Base-by-base conservation (phyloP, 92 coral and sea anemone genomes). In the Parazoanthus atlanticus region DNA sequence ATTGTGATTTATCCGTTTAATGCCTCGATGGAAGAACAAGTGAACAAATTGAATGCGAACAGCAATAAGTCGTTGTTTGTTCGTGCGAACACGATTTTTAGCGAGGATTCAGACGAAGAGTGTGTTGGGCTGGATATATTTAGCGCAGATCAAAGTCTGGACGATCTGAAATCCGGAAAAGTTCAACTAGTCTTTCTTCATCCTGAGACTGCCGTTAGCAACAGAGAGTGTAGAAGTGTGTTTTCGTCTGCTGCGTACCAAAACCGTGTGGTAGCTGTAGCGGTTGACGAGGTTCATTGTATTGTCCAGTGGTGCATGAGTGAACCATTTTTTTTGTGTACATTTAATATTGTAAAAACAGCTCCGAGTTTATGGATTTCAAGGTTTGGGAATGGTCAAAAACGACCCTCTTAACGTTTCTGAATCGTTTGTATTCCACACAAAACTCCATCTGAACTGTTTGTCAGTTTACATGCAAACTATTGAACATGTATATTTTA, bases 271-370 rank as follows among this genome's bases (percentile, higher is more conserved):
- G 36, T 28, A 70, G 75, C 75, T 3, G 33, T 70, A 12, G 75
- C 33, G 16, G 30, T 70, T 70, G 75, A 28, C 36, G 33, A 70
- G 33, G 36, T 36, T 21, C 36, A 70, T 8, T 70, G 17, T 70
- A 70, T 70, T 8, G 75, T 29, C 17, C 75, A 70, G 32, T 29
- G 74, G 74, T 67, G n/a, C n/a, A n/a, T n/a, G 75, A 70, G 75
- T 70, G 17, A 29, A 28, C 2, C 58, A 52, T 1, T 15, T 52
- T 52, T 52, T 15, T 13, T 46, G 52, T 46, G 52, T 11, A 46
- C 8, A 2, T 15, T 12, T 7, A 8, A 8, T 5, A 46, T 9
- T 46, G 43, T 40, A 40, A 8, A 8, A 0, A 10, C 12, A 4
- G 17, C 19, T 15, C 19, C 58, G 19, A 52, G 19, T 52, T 10